These are phyloP conservation scores for Hemicentrotus pulcherrimus DNA, from an alignment of 35 echinoderm and acorn worm species.

Conservation along the genomic window DNA sequence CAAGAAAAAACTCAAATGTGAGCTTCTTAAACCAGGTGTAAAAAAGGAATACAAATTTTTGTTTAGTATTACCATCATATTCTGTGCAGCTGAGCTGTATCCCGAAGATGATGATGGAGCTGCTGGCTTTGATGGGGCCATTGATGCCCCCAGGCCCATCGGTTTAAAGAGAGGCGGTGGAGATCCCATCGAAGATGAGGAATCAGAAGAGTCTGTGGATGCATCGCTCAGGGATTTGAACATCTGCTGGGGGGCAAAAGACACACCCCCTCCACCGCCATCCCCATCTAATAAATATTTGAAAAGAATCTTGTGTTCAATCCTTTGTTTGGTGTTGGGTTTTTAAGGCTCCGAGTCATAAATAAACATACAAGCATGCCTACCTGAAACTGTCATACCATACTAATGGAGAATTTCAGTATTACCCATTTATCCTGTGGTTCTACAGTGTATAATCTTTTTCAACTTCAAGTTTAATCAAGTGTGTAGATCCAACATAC, in stretches of 20 bases:
- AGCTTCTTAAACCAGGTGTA: too few relatives aligned
- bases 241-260: slow-evolving; percentile 7
- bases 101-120: background rate
- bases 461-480: too few relatives aligned
- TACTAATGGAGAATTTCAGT: too few relatives aligned
- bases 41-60: too few relatives aligned
- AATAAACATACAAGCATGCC: too few relatives aligned
- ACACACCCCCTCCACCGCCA: background rate
- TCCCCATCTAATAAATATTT: background rate
- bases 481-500: too few relatives aligned
- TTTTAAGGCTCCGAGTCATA: too few relatives aligned
- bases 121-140: background rate
- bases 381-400: too few relatives aligned
- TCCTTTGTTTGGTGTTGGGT: too few relatives aligned
- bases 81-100: slow-evolving; percentile 31
- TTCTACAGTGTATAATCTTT: too few relatives aligned
- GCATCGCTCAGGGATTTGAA: background rate
- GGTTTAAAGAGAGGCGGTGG: background rate
- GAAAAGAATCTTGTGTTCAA: background rate
- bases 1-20: too few relatives aligned
- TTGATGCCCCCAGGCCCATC: background rate
- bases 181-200: background rate
- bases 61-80: slow-evolving; percentile 38
- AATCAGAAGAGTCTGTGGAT: slow-evolving; percentile 21
- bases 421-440: too few relatives aligned